Percentiles rank a stretch among this genome's conserved stretches.
These are phyloP conservation scores for Alethe castanea DNA, from an alignment of 2,113 vertebrate species.

Conservation along the genomic window DNA sequence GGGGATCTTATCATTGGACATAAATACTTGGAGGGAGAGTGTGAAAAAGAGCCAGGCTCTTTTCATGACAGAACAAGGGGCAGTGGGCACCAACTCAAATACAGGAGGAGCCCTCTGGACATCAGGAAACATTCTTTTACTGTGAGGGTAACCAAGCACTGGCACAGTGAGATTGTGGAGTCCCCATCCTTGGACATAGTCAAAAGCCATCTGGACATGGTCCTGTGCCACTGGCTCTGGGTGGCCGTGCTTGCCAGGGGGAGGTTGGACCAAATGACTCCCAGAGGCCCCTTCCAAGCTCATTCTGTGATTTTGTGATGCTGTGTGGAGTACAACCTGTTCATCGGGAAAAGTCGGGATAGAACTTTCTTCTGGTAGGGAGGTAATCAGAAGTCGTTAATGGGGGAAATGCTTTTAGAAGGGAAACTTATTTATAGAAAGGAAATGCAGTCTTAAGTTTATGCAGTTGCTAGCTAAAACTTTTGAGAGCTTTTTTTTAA, in stretches of 20 bases:
- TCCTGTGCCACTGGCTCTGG: not conserved
- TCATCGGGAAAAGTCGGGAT: not conserved
- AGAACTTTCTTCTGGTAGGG: not conserved
- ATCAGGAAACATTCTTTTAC: not conserved
- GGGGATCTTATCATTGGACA: not conserved
- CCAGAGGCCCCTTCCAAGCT: not conserved
- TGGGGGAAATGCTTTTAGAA: not conserved
- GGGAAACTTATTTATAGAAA: not conserved
- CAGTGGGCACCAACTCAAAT: not conserved
- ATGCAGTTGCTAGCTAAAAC: not conserved
- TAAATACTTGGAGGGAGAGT: not conserved
- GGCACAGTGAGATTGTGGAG: not conserved
- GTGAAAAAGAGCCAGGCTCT: not conserved
- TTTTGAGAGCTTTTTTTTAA: not conserved
- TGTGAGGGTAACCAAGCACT: not conserved
- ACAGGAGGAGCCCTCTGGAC: not conserved
- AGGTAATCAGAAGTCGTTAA: not conserved
- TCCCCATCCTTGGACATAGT: not conserved
- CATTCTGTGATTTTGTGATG: not conserved
- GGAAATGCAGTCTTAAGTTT: not conserved
- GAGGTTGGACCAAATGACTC: not conserved
- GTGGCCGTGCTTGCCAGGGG: not conserved
- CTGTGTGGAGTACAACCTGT: not conserved
- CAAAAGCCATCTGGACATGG: not conserved
- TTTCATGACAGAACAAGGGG: not conserved